Percentiles rank a stretch among this genome's conserved stretches.
phyloP scores from a whole-genome alignment of 2,888 invertebrate species.

The Cacoxenus indagator region DNA sequence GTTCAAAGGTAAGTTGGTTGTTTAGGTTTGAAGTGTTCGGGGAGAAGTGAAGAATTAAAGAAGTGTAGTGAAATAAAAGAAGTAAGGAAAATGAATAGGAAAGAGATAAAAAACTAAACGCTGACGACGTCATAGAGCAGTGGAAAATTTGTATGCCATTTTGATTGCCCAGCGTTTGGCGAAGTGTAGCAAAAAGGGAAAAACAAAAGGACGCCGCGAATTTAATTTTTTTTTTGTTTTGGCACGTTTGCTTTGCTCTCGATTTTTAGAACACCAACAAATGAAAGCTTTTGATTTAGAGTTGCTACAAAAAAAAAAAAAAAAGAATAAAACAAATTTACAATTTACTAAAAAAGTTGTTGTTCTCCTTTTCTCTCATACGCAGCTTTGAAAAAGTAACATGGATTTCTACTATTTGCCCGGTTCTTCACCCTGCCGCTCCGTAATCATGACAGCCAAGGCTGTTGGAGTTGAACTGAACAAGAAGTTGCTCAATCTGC shows the following conservation, averaged over 20 bases:
- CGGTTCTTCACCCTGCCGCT: constrained; percentile 78
- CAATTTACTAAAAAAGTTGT: background rate
- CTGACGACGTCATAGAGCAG: background rate
- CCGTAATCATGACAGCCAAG: constrained; percentile 77
- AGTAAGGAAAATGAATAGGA: background rate
- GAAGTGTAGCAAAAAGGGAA: background rate
- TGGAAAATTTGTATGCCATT: background rate
- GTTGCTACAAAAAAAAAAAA: background rate
- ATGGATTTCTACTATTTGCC: constrained; percentile 78
- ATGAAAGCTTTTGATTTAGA: background rate
- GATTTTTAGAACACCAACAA: too few relatives aligned
- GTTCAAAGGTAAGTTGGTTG: constrained; percentile 21
- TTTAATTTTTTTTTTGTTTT: background rate
- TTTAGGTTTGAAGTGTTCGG: background rate
- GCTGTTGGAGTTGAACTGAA: constrained; percentile 78
- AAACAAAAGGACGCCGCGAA: background rate
- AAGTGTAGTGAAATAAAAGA: background rate
- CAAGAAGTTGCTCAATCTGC: constrained; percentile 75
- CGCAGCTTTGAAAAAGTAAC: background rate
- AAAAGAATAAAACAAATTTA: background rate
- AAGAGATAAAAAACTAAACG: background rate
- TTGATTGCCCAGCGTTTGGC: background rate
- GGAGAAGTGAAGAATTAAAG: background rate
- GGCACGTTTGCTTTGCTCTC: background rate
- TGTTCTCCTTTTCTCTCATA: background rate